phyloP scores from a whole-genome alignment of 2,113 vertebrate species.

The Pantherophis guttatus region DNA sequence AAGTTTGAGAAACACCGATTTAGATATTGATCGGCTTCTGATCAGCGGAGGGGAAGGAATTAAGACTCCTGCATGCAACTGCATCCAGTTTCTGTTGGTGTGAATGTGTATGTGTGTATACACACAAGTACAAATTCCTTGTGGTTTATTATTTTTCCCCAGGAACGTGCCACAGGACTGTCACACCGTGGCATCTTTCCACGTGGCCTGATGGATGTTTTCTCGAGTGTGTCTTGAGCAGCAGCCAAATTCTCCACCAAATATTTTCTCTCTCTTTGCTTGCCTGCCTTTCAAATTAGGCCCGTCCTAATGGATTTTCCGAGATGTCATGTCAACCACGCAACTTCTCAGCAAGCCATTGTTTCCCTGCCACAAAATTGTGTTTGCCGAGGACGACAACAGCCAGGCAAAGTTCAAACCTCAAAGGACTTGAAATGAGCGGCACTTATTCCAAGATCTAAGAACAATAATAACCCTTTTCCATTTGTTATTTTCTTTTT shows the following conservation, averaged over 20 bases:
- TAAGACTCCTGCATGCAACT: background rate
- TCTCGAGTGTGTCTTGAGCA: background rate
- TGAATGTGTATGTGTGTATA: background rate
- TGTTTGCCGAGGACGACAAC: background rate
- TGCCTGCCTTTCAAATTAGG: background rate
- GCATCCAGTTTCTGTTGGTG: background rate
- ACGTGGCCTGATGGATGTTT: background rate
- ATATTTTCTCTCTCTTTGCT: background rate
- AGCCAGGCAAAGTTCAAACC: background rate
- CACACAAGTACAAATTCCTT: background rate
- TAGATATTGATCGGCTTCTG: background rate
- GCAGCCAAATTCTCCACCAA: background rate
- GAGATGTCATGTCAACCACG: background rate
- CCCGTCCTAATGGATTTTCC: background rate
- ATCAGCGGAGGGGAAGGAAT: background rate
- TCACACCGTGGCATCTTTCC: background rate
- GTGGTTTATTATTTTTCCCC: background rate
- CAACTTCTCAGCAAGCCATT: background rate
- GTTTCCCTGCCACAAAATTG: background rate
- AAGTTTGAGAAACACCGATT: background rate
- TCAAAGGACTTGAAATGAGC: background rate
- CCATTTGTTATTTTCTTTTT: background rate
- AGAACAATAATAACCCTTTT: background rate
- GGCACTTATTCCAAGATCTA: background rate
- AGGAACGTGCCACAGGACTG: conserved; percentile 2